Evolutionary conservation across 2,888 invertebrate species (phyloP).

Genomic region (Lysandra bellargus): DNA sequence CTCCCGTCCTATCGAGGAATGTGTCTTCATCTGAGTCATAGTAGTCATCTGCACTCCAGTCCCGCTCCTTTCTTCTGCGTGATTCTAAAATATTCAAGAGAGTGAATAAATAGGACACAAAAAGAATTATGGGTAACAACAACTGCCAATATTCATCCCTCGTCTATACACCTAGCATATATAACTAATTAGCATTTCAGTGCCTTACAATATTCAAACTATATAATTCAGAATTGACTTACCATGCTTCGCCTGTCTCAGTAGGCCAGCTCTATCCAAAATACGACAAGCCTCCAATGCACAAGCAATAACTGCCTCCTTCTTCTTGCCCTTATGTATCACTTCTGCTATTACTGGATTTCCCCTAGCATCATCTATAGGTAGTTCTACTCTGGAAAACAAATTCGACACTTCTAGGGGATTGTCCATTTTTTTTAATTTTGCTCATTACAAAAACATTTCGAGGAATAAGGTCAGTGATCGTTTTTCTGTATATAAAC

Average conservation of each 20-base stretch:
- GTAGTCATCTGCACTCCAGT: conserved; percentile 93
- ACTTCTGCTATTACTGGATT: conserved; percentile 91
- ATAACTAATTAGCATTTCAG: too few relatives aligned
- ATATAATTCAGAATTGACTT: conserved; percentile 41
- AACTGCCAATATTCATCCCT: too few relatives aligned
- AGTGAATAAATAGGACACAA: background rate
- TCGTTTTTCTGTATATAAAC: too few relatives aligned
- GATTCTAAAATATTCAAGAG: conserved; percentile 79
- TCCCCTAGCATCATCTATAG: conserved; percentile 89
- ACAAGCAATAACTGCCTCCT: conserved; percentile 95
- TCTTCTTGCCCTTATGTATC: conserved; percentile 94
- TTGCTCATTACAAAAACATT: too few relatives aligned
- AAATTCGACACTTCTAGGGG: conserved; percentile 9
- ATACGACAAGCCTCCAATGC: conserved; percentile 97
- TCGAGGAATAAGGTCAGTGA: too few relatives aligned
- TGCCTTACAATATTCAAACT: background rate
- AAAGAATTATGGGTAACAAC: background rate
- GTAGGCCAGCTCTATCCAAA: conserved; percentile 91
- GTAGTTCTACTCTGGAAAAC: conserved; percentile 85
- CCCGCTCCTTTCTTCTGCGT: conserved; percentile 87
- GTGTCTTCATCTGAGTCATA: conserved; percentile 98
- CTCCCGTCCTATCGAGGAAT: conserved; percentile 96
- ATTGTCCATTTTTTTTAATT: too few relatives aligned
- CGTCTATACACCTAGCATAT: too few relatives aligned
- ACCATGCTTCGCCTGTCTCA: conserved; percentile 94